Evolutionary conservation across 1,140 invertebrate species (phyloP).

Genomic region (Drosophila leontia): DNA sequence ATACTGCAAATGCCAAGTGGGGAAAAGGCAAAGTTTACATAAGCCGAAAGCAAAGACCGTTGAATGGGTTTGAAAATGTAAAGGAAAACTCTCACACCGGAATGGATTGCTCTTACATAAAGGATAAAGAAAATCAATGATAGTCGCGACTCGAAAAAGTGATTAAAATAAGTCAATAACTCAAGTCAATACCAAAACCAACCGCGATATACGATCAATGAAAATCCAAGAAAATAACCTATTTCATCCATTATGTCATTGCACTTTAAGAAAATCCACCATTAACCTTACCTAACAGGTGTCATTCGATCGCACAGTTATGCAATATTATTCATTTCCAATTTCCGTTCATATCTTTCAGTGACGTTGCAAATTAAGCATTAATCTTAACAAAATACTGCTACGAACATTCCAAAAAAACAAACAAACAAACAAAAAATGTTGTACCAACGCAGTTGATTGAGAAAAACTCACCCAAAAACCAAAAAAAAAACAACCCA

Average conservation of each 20-base stretch:
- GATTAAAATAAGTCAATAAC: not conserved
- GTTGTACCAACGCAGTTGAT: slow-evolving; percentile 84
- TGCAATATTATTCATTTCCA: slow-evolving; percentile 1
- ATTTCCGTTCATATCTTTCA: slow-evolving; percentile 51
- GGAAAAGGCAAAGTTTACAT: slow-evolving; percentile 58
- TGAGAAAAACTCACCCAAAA: slow-evolving; percentile 70
- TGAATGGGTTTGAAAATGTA: not conserved
- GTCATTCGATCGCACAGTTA: slow-evolving; percentile 19
- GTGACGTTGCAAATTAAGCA: slow-evolving; percentile 63
- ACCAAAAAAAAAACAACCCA: slow-evolving; percentile 41
- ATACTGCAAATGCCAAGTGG: slow-evolving; percentile 26
- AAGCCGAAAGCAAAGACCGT: slow-evolving; percentile 31
- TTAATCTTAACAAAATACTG: slow-evolving; percentile 70
- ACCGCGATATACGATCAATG: not conserved
- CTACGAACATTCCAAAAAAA: slow-evolving; percentile 68
- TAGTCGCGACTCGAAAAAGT: not conserved
- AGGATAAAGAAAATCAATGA: slow-evolving; percentile 9
- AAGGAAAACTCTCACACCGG: not conserved
- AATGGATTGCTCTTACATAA: slow-evolving; percentile 19
- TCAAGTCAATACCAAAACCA: not conserved
- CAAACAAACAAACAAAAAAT: slow-evolving; percentile 58
- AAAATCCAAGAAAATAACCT: not conserved
- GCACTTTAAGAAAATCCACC: not conserved
- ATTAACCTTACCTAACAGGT: slow-evolving; percentile 53
- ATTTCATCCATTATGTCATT: slow-evolving; percentile 8